Evolutionary conservation across 2,888 invertebrate species (phyloP).

Genomic region (Ormyrus thymus): DNA sequence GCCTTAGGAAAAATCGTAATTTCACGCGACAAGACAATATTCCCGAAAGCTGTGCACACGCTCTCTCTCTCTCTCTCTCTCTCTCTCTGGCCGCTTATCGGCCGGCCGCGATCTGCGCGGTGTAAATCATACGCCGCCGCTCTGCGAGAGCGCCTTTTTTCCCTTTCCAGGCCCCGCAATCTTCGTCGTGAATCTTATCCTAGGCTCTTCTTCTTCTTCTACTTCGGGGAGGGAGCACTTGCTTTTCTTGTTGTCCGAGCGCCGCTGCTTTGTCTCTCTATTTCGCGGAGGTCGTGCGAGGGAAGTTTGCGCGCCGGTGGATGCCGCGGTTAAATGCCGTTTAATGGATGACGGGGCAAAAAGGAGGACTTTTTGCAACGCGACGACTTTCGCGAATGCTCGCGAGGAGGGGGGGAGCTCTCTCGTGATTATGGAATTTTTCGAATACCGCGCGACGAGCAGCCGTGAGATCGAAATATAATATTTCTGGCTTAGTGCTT

Average conservation of each 20-base stretch:
- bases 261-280: slow-evolving; percentile 51
- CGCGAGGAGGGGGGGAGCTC: too few relatives aligned
- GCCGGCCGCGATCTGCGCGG: slow-evolving; percentile 40
- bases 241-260: neutral
- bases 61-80: too few relatives aligned
- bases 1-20: slow-evolving; percentile 20
- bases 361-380: neutral
- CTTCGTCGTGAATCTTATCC: slow-evolving; percentile 70
- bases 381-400: too few relatives aligned
- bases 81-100: slow-evolving; percentile 6
- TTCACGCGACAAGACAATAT: slow-evolving; percentile 17
- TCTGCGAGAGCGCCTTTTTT: slow-evolving; percentile 16
- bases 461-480: too few relatives aligned
- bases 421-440: too few relatives aligned
- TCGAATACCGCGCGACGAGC: too few relatives aligned
- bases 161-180: slow-evolving; percentile 52
- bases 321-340: slow-evolving; percentile 24
- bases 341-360: slow-evolving; percentile 4
- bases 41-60: slow-evolving; percentile 12
- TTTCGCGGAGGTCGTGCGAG: slow-evolving; percentile 15
- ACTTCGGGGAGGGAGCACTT: neutral
- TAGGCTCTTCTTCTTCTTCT: slow-evolving; percentile 21
- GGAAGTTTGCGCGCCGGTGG: neutral
- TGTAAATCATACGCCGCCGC: slow-evolving; percentile 45
- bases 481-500: too few relatives aligned